Evolutionary conservation across 1,140 invertebrate genomes (phyloP), one percentile per base, ranked within the genome.

Genomic region (Pogonognathellus flavescens): DNA sequence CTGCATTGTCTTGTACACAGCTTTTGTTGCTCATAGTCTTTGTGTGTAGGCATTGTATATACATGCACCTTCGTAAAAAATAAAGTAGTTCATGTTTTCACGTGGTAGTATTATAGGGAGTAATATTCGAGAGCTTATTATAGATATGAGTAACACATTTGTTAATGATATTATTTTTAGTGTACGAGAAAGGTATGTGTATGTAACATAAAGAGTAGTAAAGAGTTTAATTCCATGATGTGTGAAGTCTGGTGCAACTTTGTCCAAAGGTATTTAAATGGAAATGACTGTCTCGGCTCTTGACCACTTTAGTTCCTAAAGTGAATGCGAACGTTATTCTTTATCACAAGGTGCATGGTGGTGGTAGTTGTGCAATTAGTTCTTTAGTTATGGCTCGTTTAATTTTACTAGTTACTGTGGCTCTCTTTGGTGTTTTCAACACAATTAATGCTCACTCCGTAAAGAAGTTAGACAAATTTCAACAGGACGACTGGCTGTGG

Each of bases 401-500:
- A 60, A 60, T 60, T 60, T 60, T 60, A 60, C 9, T 60, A 60
- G 59, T 11, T 0, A 22, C n/a, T 1, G 8, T 60, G 4, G 22
- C 59, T 60, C 18, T 60, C 22, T 60, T 60, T 10, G 59, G 59
- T 20, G 18, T 60, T 2, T 8, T 18, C 11, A 22, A 60, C n/a
- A 60, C 59, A 22, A 60, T 60, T 22, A 60, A 22, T 20, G 22
- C 7, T 22, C n/a, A 20, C 6, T 10, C 11, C 3, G 31, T 41
- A 41, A 41, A 18, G 18, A 18, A 1, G 11, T 10, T 60, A 41
- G 6, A 4, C 5, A 59, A 8, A 18, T 7, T 5, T n/a, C 80
- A 83, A 66, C 20, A 60, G 4, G 84, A 81, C 14, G 57, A 62
- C 2, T 80, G 31, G 18, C 9, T 81, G 10, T 85, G 87, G 59